Conservation (phyloP, 2,113 vertebrate genomes). For the Platycercus adscitus region DNA sequence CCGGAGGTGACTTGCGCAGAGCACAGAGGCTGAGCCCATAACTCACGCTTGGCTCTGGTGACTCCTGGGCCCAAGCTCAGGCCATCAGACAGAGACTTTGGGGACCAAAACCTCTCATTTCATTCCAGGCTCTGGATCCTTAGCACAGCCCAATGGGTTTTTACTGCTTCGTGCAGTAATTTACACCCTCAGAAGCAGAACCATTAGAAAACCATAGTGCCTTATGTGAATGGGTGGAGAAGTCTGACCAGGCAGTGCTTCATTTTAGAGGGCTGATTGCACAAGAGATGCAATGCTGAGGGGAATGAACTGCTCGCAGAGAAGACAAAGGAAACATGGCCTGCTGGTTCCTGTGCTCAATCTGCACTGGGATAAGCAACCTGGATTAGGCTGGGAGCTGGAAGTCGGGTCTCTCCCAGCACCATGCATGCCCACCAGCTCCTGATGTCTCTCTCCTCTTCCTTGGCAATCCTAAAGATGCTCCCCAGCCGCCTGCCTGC, state of each 20-base stretch:
- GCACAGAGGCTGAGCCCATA: neutral
- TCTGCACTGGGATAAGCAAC: neutral
- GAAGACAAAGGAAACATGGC: neutral
- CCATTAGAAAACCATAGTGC: neutral
- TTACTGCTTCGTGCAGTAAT: neutral
- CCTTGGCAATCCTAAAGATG: neutral
- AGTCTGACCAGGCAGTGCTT: neutral
- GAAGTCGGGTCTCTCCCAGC: rapidly evolving
- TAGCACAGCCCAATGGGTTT: neutral
- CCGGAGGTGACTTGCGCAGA: neutral
- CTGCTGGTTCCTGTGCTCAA: neutral
- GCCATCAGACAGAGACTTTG: neutral
- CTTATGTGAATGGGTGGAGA: neutral
- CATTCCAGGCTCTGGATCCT: neutral
- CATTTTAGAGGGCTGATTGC: neutral
- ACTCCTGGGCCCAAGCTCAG: neutral
- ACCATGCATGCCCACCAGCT: rapidly evolving
- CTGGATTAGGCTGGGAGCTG: neutral
- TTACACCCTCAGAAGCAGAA: neutral
- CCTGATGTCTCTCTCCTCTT: neutral
- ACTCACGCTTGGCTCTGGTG: neutral
- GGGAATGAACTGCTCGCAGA: neutral
- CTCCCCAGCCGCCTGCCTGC: neutral
- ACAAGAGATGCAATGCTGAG: neutral
- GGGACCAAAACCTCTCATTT: slow-evolving; percentile 17